These are phyloP conservation scores for Itoplectis maculator DNA, from an alignment of 2,888 invertebrate species.

Conservation along the genomic window DNA sequence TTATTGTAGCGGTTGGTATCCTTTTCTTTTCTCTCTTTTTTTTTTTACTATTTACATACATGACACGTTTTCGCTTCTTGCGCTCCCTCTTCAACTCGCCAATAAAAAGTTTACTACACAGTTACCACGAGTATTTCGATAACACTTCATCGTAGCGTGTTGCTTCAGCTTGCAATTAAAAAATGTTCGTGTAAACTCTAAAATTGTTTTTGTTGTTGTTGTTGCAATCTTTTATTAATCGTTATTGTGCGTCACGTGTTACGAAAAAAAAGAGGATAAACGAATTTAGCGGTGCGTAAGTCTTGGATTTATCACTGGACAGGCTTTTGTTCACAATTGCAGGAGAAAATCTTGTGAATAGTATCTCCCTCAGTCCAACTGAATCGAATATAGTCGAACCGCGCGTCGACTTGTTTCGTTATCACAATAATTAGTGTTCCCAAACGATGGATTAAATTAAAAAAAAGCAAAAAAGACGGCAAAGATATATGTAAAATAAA, in stretches of 20 bases:
- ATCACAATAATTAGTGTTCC: constrained; percentile 60
- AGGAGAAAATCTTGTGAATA: constrained; percentile 29
- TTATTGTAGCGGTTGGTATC: constrained; percentile 61
- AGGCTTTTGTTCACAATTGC: constrained; percentile 38
- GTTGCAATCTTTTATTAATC: constrained; percentile 38
- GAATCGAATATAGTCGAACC: constrained; percentile 41
- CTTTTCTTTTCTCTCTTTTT: constrained; percentile 68
- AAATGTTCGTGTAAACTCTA: constrained; percentile 30
- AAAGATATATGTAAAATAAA: constrained; percentile 14
- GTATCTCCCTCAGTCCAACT: constrained; percentile 42
- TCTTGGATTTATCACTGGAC: constrained; percentile 48
- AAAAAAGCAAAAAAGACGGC: constrained; percentile 5
- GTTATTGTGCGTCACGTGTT: constrained; percentile 62
- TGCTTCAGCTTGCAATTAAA: constrained; percentile 45
- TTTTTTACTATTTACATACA: constrained; percentile 67
- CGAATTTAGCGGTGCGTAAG: constrained; percentile 34
- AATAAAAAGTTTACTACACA: constrained; percentile 62
- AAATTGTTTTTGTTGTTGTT: constrained; percentile 25
- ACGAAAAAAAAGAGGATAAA: constrained; percentile 38
- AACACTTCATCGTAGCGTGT: constrained; percentile 38
- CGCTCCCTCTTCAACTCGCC: constrained; percentile 44
- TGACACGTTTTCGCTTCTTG: constrained; percentile 66
- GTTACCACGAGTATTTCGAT: constrained; percentile 73
- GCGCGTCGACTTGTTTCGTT: constrained; percentile 36
- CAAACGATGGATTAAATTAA: constrained; percentile 32